Conservation (phyloP, 37 sponge, comb jelly and placozoan genomes). For the Hexactinellida sp. region DNA sequence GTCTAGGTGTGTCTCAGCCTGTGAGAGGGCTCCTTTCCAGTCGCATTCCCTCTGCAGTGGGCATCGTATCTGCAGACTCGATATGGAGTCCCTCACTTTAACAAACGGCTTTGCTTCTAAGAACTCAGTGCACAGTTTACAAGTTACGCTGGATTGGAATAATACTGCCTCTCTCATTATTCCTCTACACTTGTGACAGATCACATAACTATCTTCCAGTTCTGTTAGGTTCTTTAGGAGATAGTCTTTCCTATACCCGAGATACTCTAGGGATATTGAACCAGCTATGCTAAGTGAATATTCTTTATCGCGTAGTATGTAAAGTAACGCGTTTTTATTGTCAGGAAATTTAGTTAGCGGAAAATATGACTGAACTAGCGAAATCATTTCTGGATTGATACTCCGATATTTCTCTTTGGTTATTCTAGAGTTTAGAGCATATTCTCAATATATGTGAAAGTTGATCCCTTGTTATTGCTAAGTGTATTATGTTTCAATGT, state of each 20-base stretch:
- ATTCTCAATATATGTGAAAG: too few relatives aligned
- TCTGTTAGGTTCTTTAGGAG: neutral
- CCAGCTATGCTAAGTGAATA: too few relatives aligned
- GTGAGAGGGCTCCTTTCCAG: neutral
- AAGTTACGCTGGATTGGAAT: neutral
- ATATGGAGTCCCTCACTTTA: neutral
- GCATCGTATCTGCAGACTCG: neutral
- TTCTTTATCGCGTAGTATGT: too few relatives aligned
- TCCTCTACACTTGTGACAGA: neutral
- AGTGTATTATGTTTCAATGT: too few relatives aligned
- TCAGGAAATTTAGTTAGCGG: too few relatives aligned
- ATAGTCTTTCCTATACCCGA: neutral
- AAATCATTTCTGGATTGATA: too few relatives aligned
- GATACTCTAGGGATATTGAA: too few relatives aligned
- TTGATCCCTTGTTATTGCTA: too few relatives aligned
- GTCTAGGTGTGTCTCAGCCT: neutral
- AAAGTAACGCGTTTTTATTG: too few relatives aligned
- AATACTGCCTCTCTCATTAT: neutral
- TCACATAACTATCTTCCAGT: neutral
- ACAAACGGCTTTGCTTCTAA: neutral
- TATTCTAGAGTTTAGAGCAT: too few relatives aligned
- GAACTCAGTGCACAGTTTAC: neutral
- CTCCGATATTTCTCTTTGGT: too few relatives aligned
- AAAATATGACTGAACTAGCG: too few relatives aligned
- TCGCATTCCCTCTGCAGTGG: neutral